Evolutionary conservation across 1,140 invertebrate genomes (phyloP), one percentile per base, ranked within the genome.

Genomic region (Lethrus apterus): DNA sequence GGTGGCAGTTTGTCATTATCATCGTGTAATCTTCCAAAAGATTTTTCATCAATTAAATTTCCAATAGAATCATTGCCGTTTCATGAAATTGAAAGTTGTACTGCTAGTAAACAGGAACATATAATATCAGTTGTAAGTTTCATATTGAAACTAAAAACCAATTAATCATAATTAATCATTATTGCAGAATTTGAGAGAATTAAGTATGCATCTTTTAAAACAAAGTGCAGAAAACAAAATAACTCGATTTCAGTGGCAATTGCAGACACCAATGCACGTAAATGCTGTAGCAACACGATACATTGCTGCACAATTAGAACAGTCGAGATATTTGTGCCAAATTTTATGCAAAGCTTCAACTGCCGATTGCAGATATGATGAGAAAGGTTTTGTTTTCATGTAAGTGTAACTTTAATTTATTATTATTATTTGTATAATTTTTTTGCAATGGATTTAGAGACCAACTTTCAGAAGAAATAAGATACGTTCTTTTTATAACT

Each of bases 81-180:
- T 64, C 71, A 80, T 31, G 86, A 90, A 63, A 72, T 81, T n/a
- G 86, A 91, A 66, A 84, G 79, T 18, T 89, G 85, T 56, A 89
- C 86, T 3, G 86, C 86, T 8, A 88, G 84, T 50, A 86, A 86
- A 56, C 86, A 89, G 59, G 86, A 91, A 55, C 86, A 91, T 64
- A 78, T 90, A 23, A 84, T 89, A 2, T 86, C 86, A 1, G 86
- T 89, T 60, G 83, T 84, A 54, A 70, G 71, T 68, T 5, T 34
- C 14, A 13, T 26, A 24, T 44, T 4, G 34, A 19, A 44, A 11
- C 29, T 35, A 44, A n/a, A n/a, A n/a, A n/a, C n/a, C n/a, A n/a
- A n/a, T n/a, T n/a, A n/a, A n/a, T n/a, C n/a, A 23, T 18, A 26
- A 11, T 41, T 8, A 14, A 42, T 42, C 46, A 51, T 44, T 46